phyloP scores from a whole-genome alignment of 1,140 invertebrate genomes.

The Drosophila oshimai region DNA sequence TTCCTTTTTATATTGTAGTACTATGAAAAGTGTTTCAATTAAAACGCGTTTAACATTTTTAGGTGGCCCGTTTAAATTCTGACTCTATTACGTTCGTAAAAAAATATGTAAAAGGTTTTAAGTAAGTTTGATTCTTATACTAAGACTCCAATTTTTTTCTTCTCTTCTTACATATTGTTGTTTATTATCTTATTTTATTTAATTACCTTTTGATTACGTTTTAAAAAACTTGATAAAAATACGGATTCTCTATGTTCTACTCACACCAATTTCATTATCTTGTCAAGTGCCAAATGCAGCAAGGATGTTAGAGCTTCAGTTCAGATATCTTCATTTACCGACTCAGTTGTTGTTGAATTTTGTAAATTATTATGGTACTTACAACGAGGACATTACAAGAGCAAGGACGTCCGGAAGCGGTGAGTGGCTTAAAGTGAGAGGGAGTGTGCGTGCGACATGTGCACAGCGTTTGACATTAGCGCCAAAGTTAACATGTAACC shows the following conservation, averaged over 20 bases:
- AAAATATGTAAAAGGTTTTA: too few relatives aligned
- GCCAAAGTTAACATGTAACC: conserved; percentile 67
- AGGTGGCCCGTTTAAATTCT: too few relatives aligned
- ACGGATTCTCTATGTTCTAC: not conserved
- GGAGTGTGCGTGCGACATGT: conserved; percentile 66
- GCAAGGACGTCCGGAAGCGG: not conserved
- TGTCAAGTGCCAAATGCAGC: not conserved
- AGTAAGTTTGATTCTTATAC: too few relatives aligned
- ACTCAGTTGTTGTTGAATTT: conserved; percentile 46
- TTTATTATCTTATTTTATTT: too few relatives aligned
- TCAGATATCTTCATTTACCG: conserved; percentile 15
- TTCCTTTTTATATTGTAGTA: too few relatives aligned
- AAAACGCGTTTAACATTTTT: too few relatives aligned
- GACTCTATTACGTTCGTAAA: too few relatives aligned
- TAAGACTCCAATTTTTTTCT: too few relatives aligned
- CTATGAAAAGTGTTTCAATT: too few relatives aligned
- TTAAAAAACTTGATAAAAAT: too few relatives aligned
- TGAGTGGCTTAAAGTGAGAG: not conserved
- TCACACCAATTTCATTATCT: not conserved
- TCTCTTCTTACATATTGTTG: too few relatives aligned
- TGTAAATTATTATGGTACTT: conserved; percentile 45
- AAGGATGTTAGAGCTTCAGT: not conserved
- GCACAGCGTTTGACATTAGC: conserved; percentile 67
- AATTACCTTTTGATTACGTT: too few relatives aligned
- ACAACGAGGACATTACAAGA: conserved; percentile 3